Percentiles rank a stretch among this genome's conserved stretches.
Evolutionary conservation across 2,888 invertebrate species (phyloP).

Genomic region (Chaetoderma sp.): DNA sequence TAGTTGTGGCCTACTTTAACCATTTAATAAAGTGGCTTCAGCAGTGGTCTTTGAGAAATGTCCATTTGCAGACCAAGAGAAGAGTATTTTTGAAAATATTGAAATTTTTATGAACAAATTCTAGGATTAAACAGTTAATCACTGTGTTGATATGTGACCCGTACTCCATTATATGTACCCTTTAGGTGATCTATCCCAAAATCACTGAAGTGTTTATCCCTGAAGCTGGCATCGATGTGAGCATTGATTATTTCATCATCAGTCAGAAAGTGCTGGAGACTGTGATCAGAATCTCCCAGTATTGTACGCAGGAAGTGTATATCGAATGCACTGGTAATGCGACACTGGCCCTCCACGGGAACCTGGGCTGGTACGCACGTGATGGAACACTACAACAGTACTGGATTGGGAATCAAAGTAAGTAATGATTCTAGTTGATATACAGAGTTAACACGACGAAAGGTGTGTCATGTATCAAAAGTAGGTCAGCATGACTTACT

Average conservation of each 20-base stretch:
- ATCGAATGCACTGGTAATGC: constrained; percentile 39
- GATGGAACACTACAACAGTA: constrained; percentile 19
- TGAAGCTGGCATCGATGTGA: background rate
- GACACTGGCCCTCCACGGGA: constrained; percentile 6
- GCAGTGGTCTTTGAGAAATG: no score
- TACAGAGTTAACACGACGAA: no score
- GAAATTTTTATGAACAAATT: no score
- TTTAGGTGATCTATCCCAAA: constrained; percentile 16
- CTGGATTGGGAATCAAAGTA: constrained; percentile 33
- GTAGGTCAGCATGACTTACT: no score
- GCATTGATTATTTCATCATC: constrained; percentile 34
- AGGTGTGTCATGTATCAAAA: no score
- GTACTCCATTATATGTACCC: no score
- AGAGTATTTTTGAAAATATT: no score
- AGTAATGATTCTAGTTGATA: background rate
- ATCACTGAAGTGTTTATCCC: constrained; percentile 6
- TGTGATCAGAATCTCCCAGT: constrained; percentile 37
- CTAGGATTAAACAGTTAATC: no score
- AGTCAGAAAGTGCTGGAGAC: constrained; percentile 16
- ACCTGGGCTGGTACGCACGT: constrained; percentile 28
- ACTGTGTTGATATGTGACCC: no score
- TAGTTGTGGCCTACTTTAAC: no score
- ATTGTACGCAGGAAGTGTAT: constrained; percentile 47
- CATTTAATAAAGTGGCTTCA: no score
- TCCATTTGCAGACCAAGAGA: no score